Evolutionary conservation across 2,888 invertebrate genomes (phyloP).

Genomic region (Orthosia gracilis): DNA sequence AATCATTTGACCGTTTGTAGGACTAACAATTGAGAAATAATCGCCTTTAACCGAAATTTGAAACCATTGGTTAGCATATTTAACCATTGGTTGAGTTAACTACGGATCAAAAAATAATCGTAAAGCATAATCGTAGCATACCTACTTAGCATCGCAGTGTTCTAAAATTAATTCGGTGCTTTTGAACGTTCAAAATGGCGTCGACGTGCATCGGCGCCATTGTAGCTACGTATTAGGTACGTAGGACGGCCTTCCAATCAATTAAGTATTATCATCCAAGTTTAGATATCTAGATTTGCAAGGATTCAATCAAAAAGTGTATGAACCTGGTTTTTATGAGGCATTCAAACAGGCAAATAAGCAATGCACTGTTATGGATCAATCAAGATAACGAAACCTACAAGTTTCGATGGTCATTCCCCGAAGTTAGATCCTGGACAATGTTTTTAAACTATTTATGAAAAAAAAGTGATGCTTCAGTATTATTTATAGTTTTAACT

Average conservation of each 20-base stretch:
- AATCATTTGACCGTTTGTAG: too few species aligned
- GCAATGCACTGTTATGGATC: not conserved
- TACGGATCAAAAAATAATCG: too few species aligned
- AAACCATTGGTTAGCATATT: too few species aligned
- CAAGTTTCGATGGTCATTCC: not conserved
- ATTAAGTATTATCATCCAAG: not conserved
- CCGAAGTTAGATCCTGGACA: not conserved
- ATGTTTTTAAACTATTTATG: not conserved
- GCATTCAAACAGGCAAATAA: not conserved
- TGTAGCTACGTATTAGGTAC: too few species aligned
- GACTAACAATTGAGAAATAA: too few species aligned
- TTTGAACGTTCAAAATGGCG: conserved; percentile 25
- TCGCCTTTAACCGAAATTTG: too few species aligned
- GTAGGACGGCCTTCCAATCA: not conserved
- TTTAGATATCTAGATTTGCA: not conserved
- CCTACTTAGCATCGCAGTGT: not conserved
- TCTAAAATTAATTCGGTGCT: not conserved
- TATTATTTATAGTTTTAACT: not conserved
- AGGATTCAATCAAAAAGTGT: not conserved
- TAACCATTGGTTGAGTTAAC: too few species aligned
- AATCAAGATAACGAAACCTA: not conserved
- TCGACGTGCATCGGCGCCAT: not conserved
- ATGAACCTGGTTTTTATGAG: not conserved
- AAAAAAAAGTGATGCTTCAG: not conserved
- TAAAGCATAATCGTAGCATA: not conserved